Evolutionary conservation across 2,797 vertebrate genomes (phyloP), one percentile per base, ranked within the genome.

Genomic region (Pantherophis alleghaniensis): DNA sequence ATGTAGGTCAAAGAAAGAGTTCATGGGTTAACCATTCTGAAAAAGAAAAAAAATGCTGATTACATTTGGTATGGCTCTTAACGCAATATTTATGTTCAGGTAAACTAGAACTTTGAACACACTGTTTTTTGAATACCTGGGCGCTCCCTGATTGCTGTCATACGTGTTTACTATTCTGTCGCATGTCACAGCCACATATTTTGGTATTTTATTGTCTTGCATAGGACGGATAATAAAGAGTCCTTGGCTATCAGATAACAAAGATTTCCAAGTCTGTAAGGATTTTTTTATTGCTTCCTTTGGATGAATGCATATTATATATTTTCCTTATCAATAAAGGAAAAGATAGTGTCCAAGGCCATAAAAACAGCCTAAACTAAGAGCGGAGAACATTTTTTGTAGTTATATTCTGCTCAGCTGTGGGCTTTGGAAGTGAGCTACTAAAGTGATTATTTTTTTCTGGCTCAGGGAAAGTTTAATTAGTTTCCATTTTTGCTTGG

Each of bases 61-160:
- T 92, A 93, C 55, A 59, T 92, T 94, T 0, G 0, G 0, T 90
- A 11, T 32, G 16, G 47, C 59, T 89, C 57, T 83, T 86, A 95
- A 42, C 6, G 18, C 7, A 28, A 89, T 88, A 28, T 92, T 53
- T 93, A 0, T 14, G 3, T 66, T 94, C 60, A 90, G 91, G 26
- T 94, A 59, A 91, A 92, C 20, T 47, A 26, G 26, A 90, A 18
- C 93, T 95, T 7, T 69, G 55, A 92, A 94, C 91, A 92, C 12
- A 26, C 16, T 59, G 69, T 7, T 18, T 90, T 56, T 55, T 61
- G 11, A 63, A 22, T 60, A 90, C 69, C 88, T 86, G 88, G 42
- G 69, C 57, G 13, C 88, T 55, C 51, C 55, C 22, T 90, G 59
- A 86, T 90, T 55, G 42, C 56, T 89, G 28, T 57, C 69, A 22